Evolutionary conservation across 1,140 invertebrate genomes (phyloP), one percentile per base, ranked within the genome.

Genomic region (Drosophila orena): DNA sequence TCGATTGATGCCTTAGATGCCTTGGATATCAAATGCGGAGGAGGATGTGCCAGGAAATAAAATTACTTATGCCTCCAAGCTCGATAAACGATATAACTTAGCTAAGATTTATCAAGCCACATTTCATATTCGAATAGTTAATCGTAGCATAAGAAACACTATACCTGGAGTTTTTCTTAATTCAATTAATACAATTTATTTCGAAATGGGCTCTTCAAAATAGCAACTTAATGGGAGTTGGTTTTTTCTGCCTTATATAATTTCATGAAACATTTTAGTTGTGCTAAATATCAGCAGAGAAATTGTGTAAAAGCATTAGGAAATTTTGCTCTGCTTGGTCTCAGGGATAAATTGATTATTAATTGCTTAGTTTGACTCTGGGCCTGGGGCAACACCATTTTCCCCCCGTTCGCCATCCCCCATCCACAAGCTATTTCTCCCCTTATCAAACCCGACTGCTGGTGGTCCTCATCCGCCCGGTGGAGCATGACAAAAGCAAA

Each of bases 401-500:
- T 64, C 14, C 17, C 17, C 15, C 12, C 30, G 43, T 27, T 22
- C 5, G 37, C 22, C 17, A 17, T 1, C 17, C 17, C 17, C 20
- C 59, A 42, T 64, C 62, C 20, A 40, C 10, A n/a, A 52, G 60
- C 44, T 27, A 34, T 34, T 66, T 40, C 17, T 14, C n/a, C 59
- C 37, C 37, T 65, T 47, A 70, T 40, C 24, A 68, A 20, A 44
- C 27, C 42, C 27, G 34, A 34, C 49, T 68, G 30, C 42, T 24
- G 68, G 65, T 71, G 42, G 57, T 57, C 46, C 37, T 34, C 27
- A 34, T 12, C 40, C 59, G 60, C 72, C 54, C 60, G 66, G 47
- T 70, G 24, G 47, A 65, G 64, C 64, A 71, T 65, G 77, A 53
- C 69, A 68, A 79, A 83, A 66, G 76, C 84, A 79, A 81, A 79